Conservation (phyloP, 2,888 invertebrate genomes). For the Thymelicus lineola region DNA sequence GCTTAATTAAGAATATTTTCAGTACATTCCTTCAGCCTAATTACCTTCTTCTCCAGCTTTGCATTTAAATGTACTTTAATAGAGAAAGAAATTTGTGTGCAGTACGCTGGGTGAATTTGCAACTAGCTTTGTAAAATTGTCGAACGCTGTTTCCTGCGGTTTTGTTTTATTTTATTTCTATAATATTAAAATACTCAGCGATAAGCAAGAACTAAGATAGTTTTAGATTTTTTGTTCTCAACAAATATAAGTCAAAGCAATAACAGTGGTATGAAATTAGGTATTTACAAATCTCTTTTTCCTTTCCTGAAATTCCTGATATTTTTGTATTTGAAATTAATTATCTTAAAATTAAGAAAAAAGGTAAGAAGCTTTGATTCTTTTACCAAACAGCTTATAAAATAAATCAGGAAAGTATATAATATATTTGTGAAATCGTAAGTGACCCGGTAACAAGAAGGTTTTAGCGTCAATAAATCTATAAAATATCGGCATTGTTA, state of each 20-base stretch:
- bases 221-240: not conserved
- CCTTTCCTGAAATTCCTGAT: too few species aligned
- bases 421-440: not conserved
- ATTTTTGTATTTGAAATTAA: too few species aligned
- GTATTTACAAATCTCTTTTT: too few species aligned
- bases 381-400: too few species aligned
- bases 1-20: slow-evolving; percentile 68
- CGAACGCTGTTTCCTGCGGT: slow-evolving; percentile 13
- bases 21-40: slow-evolving; percentile 72
- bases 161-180: slow-evolving; percentile 19
- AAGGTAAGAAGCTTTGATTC: not conserved
- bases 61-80: slow-evolving; percentile 80
- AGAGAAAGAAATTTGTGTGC: slow-evolving; percentile 70
- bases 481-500: slow-evolving; percentile 50
- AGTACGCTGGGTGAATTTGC: slow-evolving; percentile 52
- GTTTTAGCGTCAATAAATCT: slow-evolving; percentile 50
- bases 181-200: not conserved
- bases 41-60: slow-evolving; percentile 68
- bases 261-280: too few species aligned
- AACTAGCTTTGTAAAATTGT: slow-evolving; percentile 29
- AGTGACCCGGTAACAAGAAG: slow-evolving; percentile 25
- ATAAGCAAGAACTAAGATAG: not conserved
- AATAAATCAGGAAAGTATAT: too few species aligned
- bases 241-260: too few species aligned
- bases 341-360: too few species aligned